Percentiles rank a stretch among this genome's conserved stretches.
Conservation (phyloP, 1,140 invertebrate species). For the Chironomus tepperi region DNA sequence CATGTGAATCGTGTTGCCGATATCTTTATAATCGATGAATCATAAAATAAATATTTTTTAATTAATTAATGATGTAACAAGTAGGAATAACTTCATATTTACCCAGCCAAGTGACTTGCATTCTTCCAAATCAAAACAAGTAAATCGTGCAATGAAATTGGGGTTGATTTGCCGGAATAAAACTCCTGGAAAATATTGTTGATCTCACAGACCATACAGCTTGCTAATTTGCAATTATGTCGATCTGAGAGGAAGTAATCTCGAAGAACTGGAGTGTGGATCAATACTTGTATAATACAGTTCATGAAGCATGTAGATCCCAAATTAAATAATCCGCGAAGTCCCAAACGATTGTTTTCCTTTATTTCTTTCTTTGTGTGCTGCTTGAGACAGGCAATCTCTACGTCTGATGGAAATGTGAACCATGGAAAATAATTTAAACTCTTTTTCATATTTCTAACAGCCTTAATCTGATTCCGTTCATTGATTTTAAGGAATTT, state of each 20-base stretch:
- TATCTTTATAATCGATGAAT: too few relatives aligned
- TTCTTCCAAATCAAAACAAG: conserved; percentile 95
- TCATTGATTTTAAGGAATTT: conserved; percentile 53
- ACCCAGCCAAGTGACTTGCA: conserved; percentile 83
- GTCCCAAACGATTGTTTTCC: conserved; percentile 52
- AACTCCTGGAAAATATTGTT: conserved; percentile 81
- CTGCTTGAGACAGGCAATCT: conserved; percentile 53
- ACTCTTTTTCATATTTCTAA: conserved; percentile 58
- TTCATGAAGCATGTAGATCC: conserved; percentile 99
- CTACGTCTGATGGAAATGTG: conserved; percentile 58
- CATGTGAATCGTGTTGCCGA: conserved; percentile 97
- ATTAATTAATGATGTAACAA: too few relatives aligned
- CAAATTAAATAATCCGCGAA: conserved; percentile 89
- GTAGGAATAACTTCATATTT: too few relatives aligned
- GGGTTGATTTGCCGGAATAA: conserved; percentile 75
- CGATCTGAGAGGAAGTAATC: conserved; percentile 93
- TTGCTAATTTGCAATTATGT: conserved; percentile 68
- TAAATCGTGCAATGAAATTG: conserved; percentile 78
- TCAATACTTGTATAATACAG: conserved; percentile 87
- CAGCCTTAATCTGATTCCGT: conserved; percentile 44
- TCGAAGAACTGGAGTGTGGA: conserved; percentile 86
- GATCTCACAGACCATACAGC: conserved; percentile 91
- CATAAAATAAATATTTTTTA: too few relatives aligned
- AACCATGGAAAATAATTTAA: conserved; percentile 69
- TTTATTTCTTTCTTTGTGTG: conserved; percentile 74